Base-by-base conservation (phyloP, 2,113 vertebrate genomes). In the Aplodontia rufa region DNA sequence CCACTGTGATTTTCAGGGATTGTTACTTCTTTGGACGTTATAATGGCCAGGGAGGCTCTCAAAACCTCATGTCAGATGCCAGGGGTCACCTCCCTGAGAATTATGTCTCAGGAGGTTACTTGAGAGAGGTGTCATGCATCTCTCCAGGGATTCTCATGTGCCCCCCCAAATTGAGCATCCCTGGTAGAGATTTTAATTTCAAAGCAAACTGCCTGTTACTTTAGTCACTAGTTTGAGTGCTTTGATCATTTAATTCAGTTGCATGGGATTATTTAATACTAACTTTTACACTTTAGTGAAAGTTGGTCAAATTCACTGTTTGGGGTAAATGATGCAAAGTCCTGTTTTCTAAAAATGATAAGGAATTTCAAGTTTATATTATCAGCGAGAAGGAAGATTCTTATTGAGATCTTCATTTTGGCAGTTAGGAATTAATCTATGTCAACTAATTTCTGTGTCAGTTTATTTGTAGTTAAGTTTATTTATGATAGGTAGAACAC, bases 341-440 rank as follows among this genome's bases (percentile, higher is more conserved):
- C 42, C 68, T 51, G 13, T 37, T 87, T 75, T 89, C 32, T 76
- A 55, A 82, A 96, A 53, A 55, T n/a, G 40, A 78, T 55, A 93
- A 86, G 35, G 86, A 90, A 37, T 93, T 90, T 93, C n/a, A 90
- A n/a, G n/a, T 64, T 55, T 55, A 22, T 55, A 55, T 87, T 87
- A 64, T 76, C 45, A 71, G 8, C 37, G n/a, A 71, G 40, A 78
- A 93, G 58, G 79, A 95, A 87, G 12, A 35, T 83, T 87, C 45
- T 93, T 95, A 64, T 62, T 76, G 68, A 51, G 58, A 55, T 85
- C 14, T 86, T 66, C 74, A 14, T 26, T 94, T 87, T 91, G 45
- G 55, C 53, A 87, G 8, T 42, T 91, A 95, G 14, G 64, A 86
- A 76, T 87, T 4, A 60, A 60, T 60, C 58, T 35, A 55, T 90